phyloP scores from a whole-genome alignment of 1,140 invertebrate genomes.

The Drosophila obscura region DNA sequence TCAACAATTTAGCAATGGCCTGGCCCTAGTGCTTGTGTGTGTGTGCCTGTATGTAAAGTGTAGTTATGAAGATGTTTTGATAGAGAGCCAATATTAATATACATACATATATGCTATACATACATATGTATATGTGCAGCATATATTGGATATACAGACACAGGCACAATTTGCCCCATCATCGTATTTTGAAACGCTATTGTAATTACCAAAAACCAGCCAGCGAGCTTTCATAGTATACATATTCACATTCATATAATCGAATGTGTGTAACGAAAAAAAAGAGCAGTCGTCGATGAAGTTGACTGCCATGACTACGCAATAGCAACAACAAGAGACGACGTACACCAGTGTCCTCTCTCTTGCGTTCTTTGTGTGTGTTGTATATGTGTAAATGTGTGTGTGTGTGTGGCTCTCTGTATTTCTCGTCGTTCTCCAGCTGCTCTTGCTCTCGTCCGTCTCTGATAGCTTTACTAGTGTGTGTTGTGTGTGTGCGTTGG shows the following conservation, averaged over 20 bases:
- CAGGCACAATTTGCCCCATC: conserved; percentile 33
- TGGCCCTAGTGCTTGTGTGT: conserved; percentile 24
- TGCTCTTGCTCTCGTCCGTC: conserved; percentile 44
- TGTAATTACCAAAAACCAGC: conserved; percentile 50
- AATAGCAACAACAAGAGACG: conserved; percentile 76
- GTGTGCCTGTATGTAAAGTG: conserved; percentile 47
- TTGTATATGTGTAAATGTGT: conserved; percentile 25
- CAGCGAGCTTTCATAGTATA: conserved; percentile 65
- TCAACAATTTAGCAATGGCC: conserved; percentile 45
- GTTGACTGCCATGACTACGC: conserved; percentile 79
- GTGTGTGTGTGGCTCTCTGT: conserved; percentile 41
- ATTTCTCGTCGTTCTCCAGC: conserved; percentile 45
- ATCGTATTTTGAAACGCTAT: conserved; percentile 43
- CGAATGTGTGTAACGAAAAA: conserved; percentile 53
- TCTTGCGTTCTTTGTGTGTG: conserved; percentile 23
- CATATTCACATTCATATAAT: conserved; percentile 75
- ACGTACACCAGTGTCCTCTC: conserved; percentile 23
- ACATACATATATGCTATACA: conserved; percentile 39
- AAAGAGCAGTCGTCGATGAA: conserved; percentile 73
- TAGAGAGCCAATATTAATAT: conserved; percentile 26
- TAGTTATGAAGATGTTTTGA: conserved; percentile 21
- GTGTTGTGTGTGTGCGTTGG: conserved; percentile 15
- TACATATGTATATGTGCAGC: conserved; percentile 17
- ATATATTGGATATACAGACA: conserved; percentile 16
- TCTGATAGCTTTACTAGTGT: conserved; percentile 23